These are phyloP conservation scores for Taurulus bubalis DNA, from an alignment of 2,113 vertebrate species.

Conservation along the genomic window DNA sequence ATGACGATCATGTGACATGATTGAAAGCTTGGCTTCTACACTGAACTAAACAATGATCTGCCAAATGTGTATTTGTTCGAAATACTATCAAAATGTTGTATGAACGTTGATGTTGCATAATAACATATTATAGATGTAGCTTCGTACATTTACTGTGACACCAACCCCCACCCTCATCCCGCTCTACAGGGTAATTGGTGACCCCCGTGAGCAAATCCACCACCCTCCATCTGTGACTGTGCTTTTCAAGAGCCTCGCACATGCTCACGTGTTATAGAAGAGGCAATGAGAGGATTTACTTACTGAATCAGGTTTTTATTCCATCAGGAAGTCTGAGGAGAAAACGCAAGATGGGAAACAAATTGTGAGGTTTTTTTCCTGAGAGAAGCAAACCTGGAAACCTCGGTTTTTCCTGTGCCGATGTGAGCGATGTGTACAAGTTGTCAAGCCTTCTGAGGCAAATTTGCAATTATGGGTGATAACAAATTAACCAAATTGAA, in stretches of 20 bases:
- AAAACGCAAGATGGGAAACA: slow-evolving; percentile 5
- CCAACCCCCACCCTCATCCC: background rate
- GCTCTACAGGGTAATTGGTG: background rate
- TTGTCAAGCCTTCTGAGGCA: too few species aligned
- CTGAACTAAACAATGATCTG: background rate
- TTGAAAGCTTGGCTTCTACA: background rate
- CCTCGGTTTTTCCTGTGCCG: slow-evolving; percentile 43
- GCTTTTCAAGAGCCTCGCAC: slow-evolving; percentile 53
- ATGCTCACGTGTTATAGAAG: slow-evolving; percentile 17
- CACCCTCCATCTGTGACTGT: slow-evolving; percentile 53
- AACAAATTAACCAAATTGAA: too few species aligned
- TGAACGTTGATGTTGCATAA: background rate
- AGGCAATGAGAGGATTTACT: slow-evolving; percentile 37
- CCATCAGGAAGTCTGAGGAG: slow-evolving; percentile 30
- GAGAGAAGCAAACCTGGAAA: slow-evolving; percentile 52
- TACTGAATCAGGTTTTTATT: slow-evolving; percentile 26
- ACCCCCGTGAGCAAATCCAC: slow-evolving; percentile 47
- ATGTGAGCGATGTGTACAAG: too few species aligned
- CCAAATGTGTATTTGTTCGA: background rate
- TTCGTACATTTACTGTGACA: background rate
- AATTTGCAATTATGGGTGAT: too few species aligned
- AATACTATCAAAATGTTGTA: background rate
- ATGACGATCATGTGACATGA: background rate
- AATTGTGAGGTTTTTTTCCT: slow-evolving; percentile 46
- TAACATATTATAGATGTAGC: background rate